These are phyloP conservation scores for Dicranocentrus wangi DNA, from an alignment of 2,888 invertebrate genomes.

Conservation along the genomic window DNA sequence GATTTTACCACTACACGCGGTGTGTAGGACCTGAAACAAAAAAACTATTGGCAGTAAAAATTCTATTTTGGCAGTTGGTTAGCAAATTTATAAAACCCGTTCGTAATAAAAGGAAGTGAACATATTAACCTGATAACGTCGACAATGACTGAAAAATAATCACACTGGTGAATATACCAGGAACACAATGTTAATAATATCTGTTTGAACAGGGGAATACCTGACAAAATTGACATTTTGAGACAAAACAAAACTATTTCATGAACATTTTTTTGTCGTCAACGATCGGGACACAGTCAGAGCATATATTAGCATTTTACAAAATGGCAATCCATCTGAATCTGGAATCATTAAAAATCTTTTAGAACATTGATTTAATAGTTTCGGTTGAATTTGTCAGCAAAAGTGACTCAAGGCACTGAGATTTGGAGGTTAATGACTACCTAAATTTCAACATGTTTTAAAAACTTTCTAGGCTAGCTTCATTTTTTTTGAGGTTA, in stretches of 20 bases:
- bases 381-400: conserved; percentile 43
- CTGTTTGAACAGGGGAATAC: neutral
- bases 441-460: conserved; percentile 16
- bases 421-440: conserved; percentile 37
- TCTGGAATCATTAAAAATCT: neutral
- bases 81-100: conserved; percentile 35
- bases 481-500: conserved; percentile 11
- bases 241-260: neutral
- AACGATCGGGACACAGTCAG: neutral
- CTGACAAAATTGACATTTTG: conserved; percentile 14
- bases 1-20: conserved; percentile 5
- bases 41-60: conserved; percentile 38
- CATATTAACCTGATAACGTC: conserved; percentile 2
- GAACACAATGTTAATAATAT: conserved; percentile 23
- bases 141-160: conserved; percentile 13
- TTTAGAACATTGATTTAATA: neutral
- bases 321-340: neutral
- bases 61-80: conserved; percentile 35
- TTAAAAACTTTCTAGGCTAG: neutral
- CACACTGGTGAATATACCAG: neutral
- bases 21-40: neutral
- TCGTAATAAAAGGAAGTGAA: neutral
- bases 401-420: conserved; percentile 58
- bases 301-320: neutral
- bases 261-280: no score